Conservation (phyloP, 2,113 vertebrate genomes). For the Dolichallabes microphthalmus region DNA sequence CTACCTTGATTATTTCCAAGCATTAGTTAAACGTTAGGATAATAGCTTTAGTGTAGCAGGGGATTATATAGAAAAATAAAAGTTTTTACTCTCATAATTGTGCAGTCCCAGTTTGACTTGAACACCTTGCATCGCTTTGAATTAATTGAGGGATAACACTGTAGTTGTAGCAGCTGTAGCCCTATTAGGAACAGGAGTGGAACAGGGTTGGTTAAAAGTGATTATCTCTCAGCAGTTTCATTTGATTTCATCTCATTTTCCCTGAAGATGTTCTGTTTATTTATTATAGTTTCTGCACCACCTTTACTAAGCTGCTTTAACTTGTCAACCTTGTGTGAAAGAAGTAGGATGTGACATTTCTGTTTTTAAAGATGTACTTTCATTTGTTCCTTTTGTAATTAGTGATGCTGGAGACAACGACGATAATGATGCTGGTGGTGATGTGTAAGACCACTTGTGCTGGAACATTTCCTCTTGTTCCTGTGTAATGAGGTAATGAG, state of each 20-base stretch:
- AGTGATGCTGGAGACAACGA: slow-evolving; percentile 59
- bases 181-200: not conserved
- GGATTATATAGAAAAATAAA: no score
- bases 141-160: not conserved
- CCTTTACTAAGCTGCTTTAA: slow-evolving; percentile 76
- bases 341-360: slow-evolving; percentile 54
- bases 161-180: slow-evolving; percentile 1
- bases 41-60: no score
- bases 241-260: slow-evolving; percentile 9
- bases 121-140: not conserved
- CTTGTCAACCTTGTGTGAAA: slow-evolving; percentile 69
- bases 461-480: slow-evolving; percentile 81
- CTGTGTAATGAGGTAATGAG: slow-evolving; percentile 81
- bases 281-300: slow-evolving; percentile 71
- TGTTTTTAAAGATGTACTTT: slow-evolving; percentile 38
- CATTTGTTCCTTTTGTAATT: slow-evolving; percentile 66
- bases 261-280: slow-evolving; percentile 69
- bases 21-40: no score
- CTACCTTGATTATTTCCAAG: no score
- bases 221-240: slow-evolving; percentile 27
- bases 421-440: not conserved
- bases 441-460: slow-evolving; percentile 75
- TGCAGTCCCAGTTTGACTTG: no score
- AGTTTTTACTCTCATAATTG: no score
- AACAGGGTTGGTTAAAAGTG: not conserved